Conservation (phyloP, 2,113 vertebrate species). For the Lepus timidus region DNA sequence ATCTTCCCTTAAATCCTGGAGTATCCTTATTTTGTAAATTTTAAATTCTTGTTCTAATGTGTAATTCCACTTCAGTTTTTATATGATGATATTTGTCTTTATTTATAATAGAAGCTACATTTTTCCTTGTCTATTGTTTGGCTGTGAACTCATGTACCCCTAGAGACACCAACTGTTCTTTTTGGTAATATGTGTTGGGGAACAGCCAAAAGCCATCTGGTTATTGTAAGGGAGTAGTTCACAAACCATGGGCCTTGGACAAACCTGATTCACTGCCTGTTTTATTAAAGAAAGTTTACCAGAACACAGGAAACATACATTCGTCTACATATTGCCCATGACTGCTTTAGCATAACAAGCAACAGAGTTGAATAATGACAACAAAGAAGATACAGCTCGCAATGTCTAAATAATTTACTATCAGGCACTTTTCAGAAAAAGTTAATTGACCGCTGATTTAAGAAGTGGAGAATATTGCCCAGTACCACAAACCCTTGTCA, state of each 20-base stretch:
- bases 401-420: neutral
- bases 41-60: constrained; percentile 1
- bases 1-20: neutral
- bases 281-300: neutral
- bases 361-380: neutral
- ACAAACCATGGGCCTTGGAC: neutral
- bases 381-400: neutral
- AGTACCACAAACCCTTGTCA: neutral
- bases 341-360: neutral
- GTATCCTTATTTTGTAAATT: neutral
- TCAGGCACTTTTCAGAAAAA: neutral
- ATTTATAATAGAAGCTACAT: neutral
- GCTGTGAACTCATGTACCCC: neutral
- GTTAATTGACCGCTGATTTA: neutral
- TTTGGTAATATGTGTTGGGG: neutral
- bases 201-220: neutral
- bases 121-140: neutral
- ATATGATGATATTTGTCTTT: neutral
- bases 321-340: neutral
- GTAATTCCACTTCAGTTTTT: neutral
- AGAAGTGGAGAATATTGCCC: neutral
- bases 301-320: neutral
- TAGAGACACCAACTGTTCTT: neutral
- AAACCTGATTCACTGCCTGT: neutral
- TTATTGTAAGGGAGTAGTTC: neutral